Percentiles rank a stretch among this genome's conserved stretches.
phyloP scores from a whole-genome alignment of 2,888 invertebrate genomes.

The Danaus chrysippus region DNA sequence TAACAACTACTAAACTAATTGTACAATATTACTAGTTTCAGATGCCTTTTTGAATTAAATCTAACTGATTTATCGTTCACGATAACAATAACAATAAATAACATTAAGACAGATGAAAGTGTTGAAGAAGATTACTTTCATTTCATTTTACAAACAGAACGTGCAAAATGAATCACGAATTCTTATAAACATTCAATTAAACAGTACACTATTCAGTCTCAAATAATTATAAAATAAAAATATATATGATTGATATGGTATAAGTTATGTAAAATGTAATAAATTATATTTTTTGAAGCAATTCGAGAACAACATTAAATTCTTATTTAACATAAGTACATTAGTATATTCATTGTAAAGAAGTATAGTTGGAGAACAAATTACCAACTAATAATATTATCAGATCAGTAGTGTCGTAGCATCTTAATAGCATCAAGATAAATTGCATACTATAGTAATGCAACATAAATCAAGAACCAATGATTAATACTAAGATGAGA shows the following conservation, averaged over 20 bases:
- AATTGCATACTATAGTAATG: constrained; percentile 62
- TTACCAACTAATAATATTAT: constrained; percentile 15
- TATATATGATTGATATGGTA: not conserved
- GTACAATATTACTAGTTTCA: constrained; percentile 17
- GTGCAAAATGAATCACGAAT: constrained; percentile 15
- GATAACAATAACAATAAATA: constrained; percentile 35
- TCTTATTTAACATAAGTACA: not conserved
- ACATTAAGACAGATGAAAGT: constrained; percentile 23
- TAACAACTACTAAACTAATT: constrained; percentile 11
- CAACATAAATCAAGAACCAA: constrained; percentile 71
- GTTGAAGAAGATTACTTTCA: constrained; percentile 25
- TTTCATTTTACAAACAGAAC: constrained; percentile 16
- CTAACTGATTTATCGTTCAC: constrained; percentile 33
- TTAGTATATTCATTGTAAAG: not conserved
- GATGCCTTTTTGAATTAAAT: constrained; percentile 32
- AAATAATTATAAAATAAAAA: not conserved
- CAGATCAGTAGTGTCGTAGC: constrained; percentile 35
- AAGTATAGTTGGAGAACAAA: constrained; percentile 7
- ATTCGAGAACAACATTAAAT: not conserved
- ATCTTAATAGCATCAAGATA: constrained; percentile 59
- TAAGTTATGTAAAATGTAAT: no score
- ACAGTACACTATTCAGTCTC: not conserved
- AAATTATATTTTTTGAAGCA: no score
- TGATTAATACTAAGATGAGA: constrained; percentile 71
- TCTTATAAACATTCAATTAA: constrained; percentile 12